phyloP scores from a whole-genome alignment of 2,888 invertebrate genomes.

The Noctua janthe region DNA sequence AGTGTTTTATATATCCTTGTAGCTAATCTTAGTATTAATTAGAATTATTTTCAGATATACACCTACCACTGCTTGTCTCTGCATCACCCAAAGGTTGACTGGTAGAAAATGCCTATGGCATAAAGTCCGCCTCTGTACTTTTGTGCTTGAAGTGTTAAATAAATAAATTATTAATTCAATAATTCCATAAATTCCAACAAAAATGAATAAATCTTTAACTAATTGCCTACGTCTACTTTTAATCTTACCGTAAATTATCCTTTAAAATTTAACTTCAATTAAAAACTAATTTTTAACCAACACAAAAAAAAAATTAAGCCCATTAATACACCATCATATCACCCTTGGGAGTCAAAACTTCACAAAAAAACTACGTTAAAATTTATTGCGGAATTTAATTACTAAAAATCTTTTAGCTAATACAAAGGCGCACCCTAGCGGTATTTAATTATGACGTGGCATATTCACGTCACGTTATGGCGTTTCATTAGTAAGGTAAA shows the following conservation, averaged over 20 bases:
- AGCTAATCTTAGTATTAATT: too few relatives aligned
- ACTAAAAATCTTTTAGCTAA: slow-evolving; percentile 80
- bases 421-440: slow-evolving; percentile 75
- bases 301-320: slow-evolving; percentile 21
- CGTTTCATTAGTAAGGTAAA: slow-evolving; percentile 86
- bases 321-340: slow-evolving; percentile 46
- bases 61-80: too few relatives aligned
- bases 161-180: too few relatives aligned
- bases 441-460: slow-evolving; percentile 79
- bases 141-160: too few relatives aligned
- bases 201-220: background rate
- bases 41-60: too few relatives aligned
- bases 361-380: slow-evolving; percentile 65
- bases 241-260: background rate
- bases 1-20: too few relatives aligned
- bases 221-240: background rate
- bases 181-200: too few relatives aligned
- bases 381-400: slow-evolving; percentile 77
- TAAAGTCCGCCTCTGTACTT: too few relatives aligned
- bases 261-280: slow-evolving; percentile 25
- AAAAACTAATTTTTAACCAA: slow-evolving; percentile 36
- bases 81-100: too few relatives aligned
- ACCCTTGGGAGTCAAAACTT: slow-evolving; percentile 57
- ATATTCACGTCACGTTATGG: slow-evolving; percentile 79
- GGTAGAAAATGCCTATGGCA: too few relatives aligned